Evolutionary conservation across 2,888 invertebrate genomes (phyloP).

Genomic region (Nipponacmea schrenckii): DNA sequence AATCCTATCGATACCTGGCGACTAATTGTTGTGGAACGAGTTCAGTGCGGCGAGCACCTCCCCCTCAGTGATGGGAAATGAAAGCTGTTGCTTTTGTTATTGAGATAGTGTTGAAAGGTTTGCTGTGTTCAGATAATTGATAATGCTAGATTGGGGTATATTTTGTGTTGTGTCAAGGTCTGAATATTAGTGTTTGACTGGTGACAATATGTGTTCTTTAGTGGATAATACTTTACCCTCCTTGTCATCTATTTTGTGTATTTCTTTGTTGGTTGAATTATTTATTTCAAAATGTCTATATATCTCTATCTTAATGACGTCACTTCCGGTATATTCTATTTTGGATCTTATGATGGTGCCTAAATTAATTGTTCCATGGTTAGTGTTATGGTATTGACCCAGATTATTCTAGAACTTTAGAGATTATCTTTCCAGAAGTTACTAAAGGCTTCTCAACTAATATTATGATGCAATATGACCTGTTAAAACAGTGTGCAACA

Average conservation of each 20-base stretch:
- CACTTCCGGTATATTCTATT: neutral
- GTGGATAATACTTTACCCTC: neutral
- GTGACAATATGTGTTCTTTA: neutral
- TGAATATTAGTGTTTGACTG: too few relatives aligned
- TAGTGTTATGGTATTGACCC: too few relatives aligned
- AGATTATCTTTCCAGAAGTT: too few relatives aligned
- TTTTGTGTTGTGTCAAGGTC: neutral
- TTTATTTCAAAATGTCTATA: neutral
- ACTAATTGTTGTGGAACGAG: neutral
- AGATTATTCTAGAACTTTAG: too few relatives aligned
- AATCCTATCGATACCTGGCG: too few relatives aligned
- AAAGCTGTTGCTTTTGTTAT: neutral
- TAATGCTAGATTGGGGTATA: neutral
- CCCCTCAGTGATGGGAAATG: neutral
- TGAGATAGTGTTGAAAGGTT: neutral
- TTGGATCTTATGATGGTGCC: too few relatives aligned
- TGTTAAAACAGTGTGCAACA: too few relatives aligned
- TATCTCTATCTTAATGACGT: neutral
- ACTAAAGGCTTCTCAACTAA: too few relatives aligned
- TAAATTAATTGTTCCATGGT: too few relatives aligned
- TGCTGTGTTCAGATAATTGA: neutral
- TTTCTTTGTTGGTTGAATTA: neutral
- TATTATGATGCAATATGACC: too few relatives aligned
- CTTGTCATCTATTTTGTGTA: neutral
- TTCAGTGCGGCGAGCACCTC: neutral